A percentile compares a stretch with the other conserved stretches of the same genome.
phyloP scores from a whole-genome alignment of 2,888 invertebrate species.

The Athalia circularis region DNA sequence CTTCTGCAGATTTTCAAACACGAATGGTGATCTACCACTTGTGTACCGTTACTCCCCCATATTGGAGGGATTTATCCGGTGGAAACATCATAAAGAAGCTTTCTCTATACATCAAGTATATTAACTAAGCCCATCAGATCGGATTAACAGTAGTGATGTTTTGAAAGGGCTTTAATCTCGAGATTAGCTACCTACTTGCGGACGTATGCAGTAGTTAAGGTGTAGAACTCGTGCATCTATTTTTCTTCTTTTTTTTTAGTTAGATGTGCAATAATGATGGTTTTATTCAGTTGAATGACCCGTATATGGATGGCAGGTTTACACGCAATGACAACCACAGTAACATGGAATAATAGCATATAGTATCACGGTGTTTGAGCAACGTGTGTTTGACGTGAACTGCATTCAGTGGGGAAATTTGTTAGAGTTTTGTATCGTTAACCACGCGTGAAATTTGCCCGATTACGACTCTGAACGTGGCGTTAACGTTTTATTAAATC shows the following conservation, averaged over 20 bases:
- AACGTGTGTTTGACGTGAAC: too few relatives aligned
- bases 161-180: neutral
- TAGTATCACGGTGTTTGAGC: too few relatives aligned
- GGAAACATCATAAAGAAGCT: conserved; percentile 39
- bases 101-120: conserved; percentile 22
- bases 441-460: neutral
- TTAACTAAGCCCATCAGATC: conserved; percentile 27
- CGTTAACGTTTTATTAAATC: conserved; percentile 28
- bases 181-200: neutral
- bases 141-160: conserved; percentile 34
- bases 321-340: too few relatives aligned
- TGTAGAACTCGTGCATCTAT: neutral
- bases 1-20: neutral
- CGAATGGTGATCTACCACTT: too few relatives aligned
- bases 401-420: neutral
- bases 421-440: conserved; percentile 7
- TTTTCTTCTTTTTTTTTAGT: neutral
- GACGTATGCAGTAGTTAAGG: conserved; percentile 4
- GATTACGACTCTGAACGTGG: neutral
- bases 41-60: neutral
- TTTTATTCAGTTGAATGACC: too few relatives aligned
- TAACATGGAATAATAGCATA: too few relatives aligned
- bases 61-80: conserved; percentile 25
- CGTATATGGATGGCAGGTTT: too few relatives aligned
- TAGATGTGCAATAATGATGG: too few relatives aligned